Conservation (phyloP, 1,140 invertebrate genomes). For the Lordiphosa collinella region DNA sequence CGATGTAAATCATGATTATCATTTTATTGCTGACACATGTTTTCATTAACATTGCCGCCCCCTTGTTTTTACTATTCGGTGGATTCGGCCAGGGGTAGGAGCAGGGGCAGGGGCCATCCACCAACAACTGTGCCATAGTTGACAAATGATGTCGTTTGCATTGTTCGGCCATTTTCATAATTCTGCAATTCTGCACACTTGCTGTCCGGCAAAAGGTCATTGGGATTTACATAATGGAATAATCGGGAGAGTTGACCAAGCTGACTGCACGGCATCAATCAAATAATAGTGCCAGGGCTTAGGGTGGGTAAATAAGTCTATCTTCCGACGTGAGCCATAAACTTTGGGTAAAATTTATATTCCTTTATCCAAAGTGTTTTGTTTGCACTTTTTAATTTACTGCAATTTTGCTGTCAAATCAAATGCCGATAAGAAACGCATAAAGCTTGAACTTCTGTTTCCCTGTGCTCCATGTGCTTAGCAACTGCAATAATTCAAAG, state of each 20-base stretch:
- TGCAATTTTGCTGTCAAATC: conserved; percentile 70
- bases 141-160: conserved; percentile 42
- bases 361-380: conserved; percentile 65
- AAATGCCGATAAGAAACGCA: conserved; percentile 68
- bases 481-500: conserved; percentile 69
- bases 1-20: conserved; percentile 56
- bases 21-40: conserved; percentile 56
- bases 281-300: conserved; percentile 10
- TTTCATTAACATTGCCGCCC: conserved; percentile 39
- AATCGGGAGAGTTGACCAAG: conserved; percentile 6
- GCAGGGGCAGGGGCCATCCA: conserved; percentile 15
- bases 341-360: conserved; percentile 16
- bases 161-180: conserved; percentile 46
- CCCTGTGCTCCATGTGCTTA: conserved; percentile 18
- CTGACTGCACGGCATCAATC: conserved; percentile 32
- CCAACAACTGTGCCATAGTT: conserved; percentile 18
- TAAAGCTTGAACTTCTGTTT: conserved; percentile 41
- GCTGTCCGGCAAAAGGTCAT: conserved; percentile 38
- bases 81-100: background rate
- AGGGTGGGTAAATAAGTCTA: background rate
- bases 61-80: background rate
- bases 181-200: conserved; percentile 53
- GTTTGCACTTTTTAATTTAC: conserved; percentile 77
- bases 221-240: conserved; percentile 41
- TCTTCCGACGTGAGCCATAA: conserved; percentile 37